Evolutionary conservation across 2,888 invertebrate species (phyloP).

Genomic region (Luperina nickerlii): DNA sequence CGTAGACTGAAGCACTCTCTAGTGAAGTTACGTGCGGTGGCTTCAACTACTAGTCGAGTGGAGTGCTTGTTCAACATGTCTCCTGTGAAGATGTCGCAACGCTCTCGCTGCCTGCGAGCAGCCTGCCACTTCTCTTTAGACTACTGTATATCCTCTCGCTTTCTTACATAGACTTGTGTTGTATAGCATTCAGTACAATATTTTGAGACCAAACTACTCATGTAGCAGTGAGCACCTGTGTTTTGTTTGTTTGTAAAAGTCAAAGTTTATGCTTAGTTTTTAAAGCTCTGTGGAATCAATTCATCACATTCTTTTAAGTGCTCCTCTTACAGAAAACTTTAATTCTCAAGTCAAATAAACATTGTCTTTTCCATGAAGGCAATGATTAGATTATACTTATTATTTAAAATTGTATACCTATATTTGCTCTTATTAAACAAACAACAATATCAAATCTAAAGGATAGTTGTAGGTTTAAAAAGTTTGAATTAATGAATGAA

Average conservation of each 20-base stretch:
- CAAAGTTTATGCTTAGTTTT: conserved; percentile 25
- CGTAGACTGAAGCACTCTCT: conserved; percentile 73
- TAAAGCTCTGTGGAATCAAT: conserved; percentile 62
- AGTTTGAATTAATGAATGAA: too few relatives aligned
- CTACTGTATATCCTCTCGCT: conserved; percentile 40
- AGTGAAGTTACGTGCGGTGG: conserved; percentile 79
- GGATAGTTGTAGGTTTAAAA: conserved; percentile 1
- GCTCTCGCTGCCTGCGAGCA: conserved; percentile 54
- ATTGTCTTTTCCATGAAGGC: conserved; percentile 6
- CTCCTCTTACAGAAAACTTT: conserved; percentile 62
- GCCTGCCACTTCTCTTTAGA: conserved; percentile 61
- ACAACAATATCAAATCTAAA: not conserved
- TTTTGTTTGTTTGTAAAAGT: conserved; percentile 40
- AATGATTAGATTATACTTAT: conserved; percentile 3
- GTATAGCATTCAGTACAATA: conserved; percentile 16
- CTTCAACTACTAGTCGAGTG: conserved; percentile 76
- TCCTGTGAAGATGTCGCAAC: conserved; percentile 79
- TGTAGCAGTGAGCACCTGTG: conserved; percentile 14
- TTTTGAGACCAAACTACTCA: conserved; percentile 21
- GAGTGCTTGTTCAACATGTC: conserved; percentile 88
- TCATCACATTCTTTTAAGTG: conserved; percentile 69
- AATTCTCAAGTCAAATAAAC: conserved; percentile 49
- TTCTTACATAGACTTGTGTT: conserved; percentile 21
- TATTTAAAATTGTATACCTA: not conserved
- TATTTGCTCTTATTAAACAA: not conserved